These are phyloP conservation scores for Leucophenga varia DNA, from an alignment of 1,140 invertebrate species.

Conservation along the genomic window DNA sequence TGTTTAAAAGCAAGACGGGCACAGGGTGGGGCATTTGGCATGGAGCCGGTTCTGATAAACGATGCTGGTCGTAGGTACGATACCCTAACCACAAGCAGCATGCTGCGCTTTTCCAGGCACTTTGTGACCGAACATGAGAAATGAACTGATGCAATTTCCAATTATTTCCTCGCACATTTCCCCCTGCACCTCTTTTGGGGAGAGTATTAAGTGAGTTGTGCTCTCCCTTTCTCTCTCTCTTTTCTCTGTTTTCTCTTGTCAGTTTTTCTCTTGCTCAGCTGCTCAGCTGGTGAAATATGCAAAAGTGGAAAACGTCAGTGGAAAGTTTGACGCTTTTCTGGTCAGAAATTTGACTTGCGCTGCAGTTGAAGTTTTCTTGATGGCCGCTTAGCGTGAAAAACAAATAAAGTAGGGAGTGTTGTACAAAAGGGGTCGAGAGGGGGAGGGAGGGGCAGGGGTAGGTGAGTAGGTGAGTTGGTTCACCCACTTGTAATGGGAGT, in stretches of 20 bases:
- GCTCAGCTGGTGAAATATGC: constrained; percentile 42
- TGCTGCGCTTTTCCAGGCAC: no score
- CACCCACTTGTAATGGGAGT: constrained; percentile 19
- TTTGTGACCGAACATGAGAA: no score
- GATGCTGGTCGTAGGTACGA: no score
- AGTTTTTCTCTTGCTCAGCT: constrained; percentile 21
- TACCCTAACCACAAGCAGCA: no score
- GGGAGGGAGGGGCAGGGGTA: constrained; percentile 10
- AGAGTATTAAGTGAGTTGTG: constrained; percentile 9
- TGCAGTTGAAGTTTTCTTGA: constrained; percentile 53
- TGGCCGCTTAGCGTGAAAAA: constrained; percentile 44
- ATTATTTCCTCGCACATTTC: constrained; percentile 3
- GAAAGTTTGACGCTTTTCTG: constrained; percentile 48
- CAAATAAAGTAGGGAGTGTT: constrained; percentile 49
- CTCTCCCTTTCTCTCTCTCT: neutral
- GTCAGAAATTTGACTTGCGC: constrained; percentile 48
- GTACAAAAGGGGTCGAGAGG: constrained; percentile 3
- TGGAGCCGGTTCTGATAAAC: constrained; percentile 36
- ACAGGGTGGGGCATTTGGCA: no score
- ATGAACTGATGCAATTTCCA: no score
- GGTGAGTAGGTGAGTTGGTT: neutral
- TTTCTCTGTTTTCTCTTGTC: constrained; percentile 1
- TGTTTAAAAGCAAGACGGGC: constrained; percentile 48
- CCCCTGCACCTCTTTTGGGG: no score
- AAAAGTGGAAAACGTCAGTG: constrained; percentile 45